Base-by-base conservation (phyloP, 2,888 invertebrate species). In the Syrista parreyssii region DNA sequence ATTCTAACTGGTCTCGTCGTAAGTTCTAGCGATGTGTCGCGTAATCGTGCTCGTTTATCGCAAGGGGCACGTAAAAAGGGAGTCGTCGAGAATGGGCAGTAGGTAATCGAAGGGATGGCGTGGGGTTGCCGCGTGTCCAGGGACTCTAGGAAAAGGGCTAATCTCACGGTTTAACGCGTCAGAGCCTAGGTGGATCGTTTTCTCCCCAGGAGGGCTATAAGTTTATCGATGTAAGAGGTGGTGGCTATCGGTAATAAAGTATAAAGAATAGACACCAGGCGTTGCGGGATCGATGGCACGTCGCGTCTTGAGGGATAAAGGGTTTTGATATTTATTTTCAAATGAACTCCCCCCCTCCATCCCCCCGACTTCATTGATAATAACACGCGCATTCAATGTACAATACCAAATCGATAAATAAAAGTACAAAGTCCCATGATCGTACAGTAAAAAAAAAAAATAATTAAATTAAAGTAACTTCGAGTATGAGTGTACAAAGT, bases 401-500 rank as follows among this genome's bases (percentile, higher is more conserved):
- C 55, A 9, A 23, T 55, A 23, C 9, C 55, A 6, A 55, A 9
- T 55, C 55, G 55, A 55, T 55, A 23, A 55, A 23, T 23, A 55
- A 55, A 23, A 23, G 23, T 9, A 0, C 23, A 23, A 55, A 55
- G 55, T 23, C 55, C 55, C 2, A 2, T 23, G 55, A 55, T 23
- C 55, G 55, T 55, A 55, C 0, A 55, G 55, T 55, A 0, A 55
- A 40, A 15, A 15, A 40, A 15, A 40, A 40, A 40, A 40, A 23
- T 1, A 55, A 55, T 15, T 6, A 23, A 23, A 55, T 55, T 15
- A 55, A 55, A 55, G 55, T 55, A 55, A 55, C 23, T 9, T 55
- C 55, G 55, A 55, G 55, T 9, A 55, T 55, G 55, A 55, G 55
- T 55, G 55, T 55, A 55, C 84, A 82, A 83, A 82, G 85, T 83